Conservation (phyloP, 2,888 invertebrate species). For the Plebejus argus region DNA sequence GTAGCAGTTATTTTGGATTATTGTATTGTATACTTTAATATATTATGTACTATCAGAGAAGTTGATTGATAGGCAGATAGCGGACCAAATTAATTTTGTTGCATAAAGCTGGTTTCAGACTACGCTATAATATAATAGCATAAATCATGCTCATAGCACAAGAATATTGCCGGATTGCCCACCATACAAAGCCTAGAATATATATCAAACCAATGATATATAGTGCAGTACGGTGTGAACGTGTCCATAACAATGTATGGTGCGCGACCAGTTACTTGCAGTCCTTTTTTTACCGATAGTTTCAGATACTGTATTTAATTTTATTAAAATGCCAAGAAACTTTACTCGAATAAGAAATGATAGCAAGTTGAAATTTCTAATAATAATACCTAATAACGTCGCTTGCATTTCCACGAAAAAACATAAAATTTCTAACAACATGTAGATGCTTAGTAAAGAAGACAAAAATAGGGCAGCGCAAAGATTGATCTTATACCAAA, state of each 20-base stretch:
- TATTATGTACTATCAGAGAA: too few relatives aligned
- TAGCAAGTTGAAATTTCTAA: background rate
- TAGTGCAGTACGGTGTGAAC: too few relatives aligned
- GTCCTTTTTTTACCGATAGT: background rate
- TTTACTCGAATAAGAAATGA: background rate
- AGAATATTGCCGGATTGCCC: too few relatives aligned
- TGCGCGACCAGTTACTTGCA: background rate
- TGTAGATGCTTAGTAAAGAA: conserved; percentile 2
- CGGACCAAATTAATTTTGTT: too few relatives aligned
- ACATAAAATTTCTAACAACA: background rate
- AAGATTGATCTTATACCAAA: conserved; percentile 18
- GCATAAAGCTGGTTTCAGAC: too few relatives aligned
- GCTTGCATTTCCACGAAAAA: background rate
- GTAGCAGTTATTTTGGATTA: too few relatives aligned
- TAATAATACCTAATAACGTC: background rate
- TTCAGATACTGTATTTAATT: background rate
- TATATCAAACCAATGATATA: background rate
- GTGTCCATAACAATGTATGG: too few relatives aligned
- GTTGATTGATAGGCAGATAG: too few relatives aligned
- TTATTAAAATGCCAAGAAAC: background rate
- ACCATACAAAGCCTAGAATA: too few relatives aligned
- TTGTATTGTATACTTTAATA: too few relatives aligned
- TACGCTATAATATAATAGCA: background rate
- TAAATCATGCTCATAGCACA: too few relatives aligned
- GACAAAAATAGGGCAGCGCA: conserved; percentile 11